Conservation (phyloP, 2,888 invertebrate genomes). For the Drosophila ezoana region DNA sequence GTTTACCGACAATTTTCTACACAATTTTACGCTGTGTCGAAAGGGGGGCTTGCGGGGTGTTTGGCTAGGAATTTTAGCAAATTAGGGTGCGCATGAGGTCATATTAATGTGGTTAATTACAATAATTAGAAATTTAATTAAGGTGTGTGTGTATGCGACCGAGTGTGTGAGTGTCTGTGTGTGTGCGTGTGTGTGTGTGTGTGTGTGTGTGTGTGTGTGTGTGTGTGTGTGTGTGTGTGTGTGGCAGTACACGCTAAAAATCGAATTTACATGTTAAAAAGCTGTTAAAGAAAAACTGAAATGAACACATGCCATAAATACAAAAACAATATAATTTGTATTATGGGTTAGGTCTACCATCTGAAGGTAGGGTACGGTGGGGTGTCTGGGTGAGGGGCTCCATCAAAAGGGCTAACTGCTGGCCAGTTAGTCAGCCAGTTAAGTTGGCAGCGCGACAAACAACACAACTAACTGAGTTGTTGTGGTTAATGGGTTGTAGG, state of each 20-base stretch:
- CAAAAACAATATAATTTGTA: constrained; percentile 68
- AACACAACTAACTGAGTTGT: constrained; percentile 63
- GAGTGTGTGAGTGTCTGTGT: constrained; percentile 17
- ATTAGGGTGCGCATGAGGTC: constrained; percentile 80
- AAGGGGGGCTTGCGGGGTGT: constrained; percentile 3
- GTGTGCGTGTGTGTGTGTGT: constrained; percentile 18
- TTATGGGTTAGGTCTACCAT: constrained; percentile 25
- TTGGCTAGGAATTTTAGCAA: constrained; percentile 63
- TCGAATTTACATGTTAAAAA: constrained; percentile 78
- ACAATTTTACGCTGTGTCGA: constrained; percentile 70
- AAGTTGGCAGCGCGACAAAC: constrained; percentile 41
- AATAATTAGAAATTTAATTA: constrained; percentile 81
- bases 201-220: constrained; percentile 27
- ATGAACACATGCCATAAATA: constrained; percentile 63
- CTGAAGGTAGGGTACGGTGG: neutral
- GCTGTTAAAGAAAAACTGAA: constrained; percentile 63
- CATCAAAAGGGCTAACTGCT: constrained; percentile 36
- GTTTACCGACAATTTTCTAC: constrained; percentile 81
- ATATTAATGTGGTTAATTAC: constrained; percentile 81
- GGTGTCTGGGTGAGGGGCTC: neutral
- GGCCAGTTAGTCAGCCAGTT: constrained; percentile 39
- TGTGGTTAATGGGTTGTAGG: constrained; percentile 58
- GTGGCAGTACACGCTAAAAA: constrained; percentile 52
- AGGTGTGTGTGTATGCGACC: constrained; percentile 51
- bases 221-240: constrained; percentile 12